Conservation (phyloP, 1,140 invertebrate species). For the Diuraphis noxia region DNA sequence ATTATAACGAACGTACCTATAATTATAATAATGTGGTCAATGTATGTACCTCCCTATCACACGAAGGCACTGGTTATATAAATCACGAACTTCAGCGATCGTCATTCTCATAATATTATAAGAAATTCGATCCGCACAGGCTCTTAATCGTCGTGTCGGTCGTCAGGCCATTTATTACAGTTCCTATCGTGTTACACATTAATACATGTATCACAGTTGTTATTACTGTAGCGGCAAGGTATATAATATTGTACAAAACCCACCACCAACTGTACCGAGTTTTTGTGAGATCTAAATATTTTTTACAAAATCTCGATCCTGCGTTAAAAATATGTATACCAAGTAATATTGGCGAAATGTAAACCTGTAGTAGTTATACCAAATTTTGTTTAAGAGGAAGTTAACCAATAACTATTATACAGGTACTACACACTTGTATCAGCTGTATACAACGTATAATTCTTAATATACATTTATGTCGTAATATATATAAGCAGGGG, state of each 20-base stretch:
- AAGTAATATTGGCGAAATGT: neutral
- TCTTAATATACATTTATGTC: neutral
- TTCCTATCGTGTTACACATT: constrained; percentile 21
- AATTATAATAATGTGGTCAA: constrained; percentile 12
- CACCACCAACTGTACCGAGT: neutral
- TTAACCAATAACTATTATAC: neutral
- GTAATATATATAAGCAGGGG: too few species aligned
- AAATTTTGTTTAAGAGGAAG: neutral
- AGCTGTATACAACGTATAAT: neutral
- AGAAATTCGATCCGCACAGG: constrained; percentile 31
- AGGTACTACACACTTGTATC: neutral
- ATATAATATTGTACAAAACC: neutral
- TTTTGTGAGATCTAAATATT: neutral
- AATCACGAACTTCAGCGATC: neutral
- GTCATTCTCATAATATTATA: constrained; percentile 11
- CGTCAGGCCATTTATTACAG: neutral
- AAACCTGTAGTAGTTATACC: neutral
- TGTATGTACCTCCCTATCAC: neutral
- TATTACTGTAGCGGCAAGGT: neutral
- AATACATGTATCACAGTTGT: neutral
- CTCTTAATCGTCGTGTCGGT: neutral
- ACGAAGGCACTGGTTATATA: neutral
- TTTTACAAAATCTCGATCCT: neutral
- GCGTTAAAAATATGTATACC: neutral
- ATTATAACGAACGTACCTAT: neutral